Evolutionary conservation across 1,140 invertebrate genomes (phyloP), one percentile per base, ranked within the genome.

Genomic region (Scaptomyza hsui): DNA sequence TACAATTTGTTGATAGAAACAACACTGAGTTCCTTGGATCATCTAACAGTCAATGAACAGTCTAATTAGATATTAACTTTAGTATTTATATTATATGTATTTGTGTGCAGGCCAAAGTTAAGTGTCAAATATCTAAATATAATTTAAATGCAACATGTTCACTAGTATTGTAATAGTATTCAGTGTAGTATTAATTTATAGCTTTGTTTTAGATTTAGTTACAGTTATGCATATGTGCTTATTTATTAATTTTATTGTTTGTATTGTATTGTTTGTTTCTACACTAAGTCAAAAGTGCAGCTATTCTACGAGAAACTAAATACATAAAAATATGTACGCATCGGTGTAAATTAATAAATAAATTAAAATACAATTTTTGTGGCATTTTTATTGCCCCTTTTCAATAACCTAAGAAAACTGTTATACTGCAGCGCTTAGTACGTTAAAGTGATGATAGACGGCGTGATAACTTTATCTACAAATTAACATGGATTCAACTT

Each of bases 1-100:
- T 96, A 96, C 89, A 95, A 95, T 73, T 92, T 97, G 62, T 92
- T 97, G 9, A 96, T 96, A 75, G 96, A 96, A 91, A 95, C 96
- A 26, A 96, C 96, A 9, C 92, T 96, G 53, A 78, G 89, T 41
- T 90, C 91, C 32, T 77, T 91, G 49, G 89, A 91, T 2, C 75
- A 75, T 49, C 59, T 90, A 7, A 82, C 78, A 51, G 55, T 83
- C 24, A 67, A 72, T 12, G 71, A 75, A 4, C 67, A 75, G 37
- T 52, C 12, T 35, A 45, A 3, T 35, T 32, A 41, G n/a, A 41
- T 24, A 13, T 15, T 52, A 24, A 52, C 6, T 21, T 12, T 32
- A 41, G 56, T 39, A 63, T 39, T 64, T 47, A 47, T 56, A 32
- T 32, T 57, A 21, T 24, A 16, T 21, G 3, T 6, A 3, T 41